These are phyloP conservation scores for Syrrhaptes paradoxus DNA, from an alignment of 2,113 vertebrate genomes.

Conservation along the genomic window DNA sequence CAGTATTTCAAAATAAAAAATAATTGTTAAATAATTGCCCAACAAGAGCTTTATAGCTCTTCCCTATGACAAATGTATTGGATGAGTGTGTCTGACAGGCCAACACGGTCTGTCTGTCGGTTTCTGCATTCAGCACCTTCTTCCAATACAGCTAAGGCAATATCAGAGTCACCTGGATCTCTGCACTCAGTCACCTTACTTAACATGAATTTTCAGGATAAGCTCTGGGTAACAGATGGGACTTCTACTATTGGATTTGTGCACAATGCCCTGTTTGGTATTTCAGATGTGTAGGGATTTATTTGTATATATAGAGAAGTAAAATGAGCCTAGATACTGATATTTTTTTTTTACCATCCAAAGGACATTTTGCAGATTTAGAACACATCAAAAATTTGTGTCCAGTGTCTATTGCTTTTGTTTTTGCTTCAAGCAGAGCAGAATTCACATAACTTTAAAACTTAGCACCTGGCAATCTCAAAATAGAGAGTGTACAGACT, in stretches of 20 bases:
- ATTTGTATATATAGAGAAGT: rapidly evolving
- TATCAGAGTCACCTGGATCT: neutral
- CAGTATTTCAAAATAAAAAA: neutral
- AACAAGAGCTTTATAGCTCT: neutral
- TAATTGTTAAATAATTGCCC: neutral
- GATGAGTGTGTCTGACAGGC: neutral
- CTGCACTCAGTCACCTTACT: neutral
- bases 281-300: neutral
- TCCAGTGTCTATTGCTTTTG: neutral
- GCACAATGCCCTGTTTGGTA: neutral
- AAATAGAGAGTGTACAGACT: neutral
- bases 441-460: neutral
- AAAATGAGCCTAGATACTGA: neutral
- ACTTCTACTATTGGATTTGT: neutral
- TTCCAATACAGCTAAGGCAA: neutral
- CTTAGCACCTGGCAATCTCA: neutral
- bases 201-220: neutral
- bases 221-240: neutral
- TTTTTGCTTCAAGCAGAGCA: neutral
- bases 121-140: neutral
- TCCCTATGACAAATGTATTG: neutral
- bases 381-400: neutral
- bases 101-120: neutral
- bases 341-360: rapidly evolving
- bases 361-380: neutral